phyloP scores from a whole-genome alignment of 2,113 vertebrate genomes.

The Abramis brama region DNA sequence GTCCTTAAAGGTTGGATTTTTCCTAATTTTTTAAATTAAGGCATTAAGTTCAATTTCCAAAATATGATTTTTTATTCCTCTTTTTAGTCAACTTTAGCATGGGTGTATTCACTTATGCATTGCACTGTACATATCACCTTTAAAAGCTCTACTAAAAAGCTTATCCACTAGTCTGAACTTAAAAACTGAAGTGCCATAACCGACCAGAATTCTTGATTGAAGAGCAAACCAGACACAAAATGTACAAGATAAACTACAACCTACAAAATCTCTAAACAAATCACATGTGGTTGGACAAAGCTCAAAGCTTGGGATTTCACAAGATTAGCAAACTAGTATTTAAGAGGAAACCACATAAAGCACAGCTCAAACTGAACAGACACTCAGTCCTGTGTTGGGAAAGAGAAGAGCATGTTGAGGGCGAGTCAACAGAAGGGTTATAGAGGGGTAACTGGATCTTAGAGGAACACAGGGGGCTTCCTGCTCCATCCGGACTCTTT shows the following conservation, averaged over 20 bases:
- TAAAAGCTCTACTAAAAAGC: too few species aligned
- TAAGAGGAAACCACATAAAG: constrained; percentile 19
- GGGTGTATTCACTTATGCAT: too few species aligned
- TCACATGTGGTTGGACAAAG: background rate
- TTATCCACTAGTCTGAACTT: too few species aligned
- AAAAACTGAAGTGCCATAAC: background rate
- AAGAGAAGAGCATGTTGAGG: background rate
- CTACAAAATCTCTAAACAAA: background rate
- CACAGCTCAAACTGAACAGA: constrained; percentile 25
- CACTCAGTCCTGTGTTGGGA: constrained; percentile 23
- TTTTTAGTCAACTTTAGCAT: too few species aligned
- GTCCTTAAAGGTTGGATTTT: too few species aligned
- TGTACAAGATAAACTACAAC: background rate
- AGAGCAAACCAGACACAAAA: background rate
- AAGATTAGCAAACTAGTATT: background rate
- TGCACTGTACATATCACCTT: too few species aligned
- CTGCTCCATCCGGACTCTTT: constrained; percentile 47
- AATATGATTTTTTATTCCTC: too few species aligned
- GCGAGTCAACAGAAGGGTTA: constrained; percentile 43
- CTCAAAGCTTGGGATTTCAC: background rate
- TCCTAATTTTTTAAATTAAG: too few species aligned
- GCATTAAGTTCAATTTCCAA: too few species aligned
- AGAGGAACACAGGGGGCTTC: constrained; percentile 54
- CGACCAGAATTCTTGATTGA: background rate
- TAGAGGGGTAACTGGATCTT: constrained; percentile 52